Evolutionary conservation across 2,797 vertebrate genomes (phyloP).

Genomic region (Sebastes miniatus): DNA sequence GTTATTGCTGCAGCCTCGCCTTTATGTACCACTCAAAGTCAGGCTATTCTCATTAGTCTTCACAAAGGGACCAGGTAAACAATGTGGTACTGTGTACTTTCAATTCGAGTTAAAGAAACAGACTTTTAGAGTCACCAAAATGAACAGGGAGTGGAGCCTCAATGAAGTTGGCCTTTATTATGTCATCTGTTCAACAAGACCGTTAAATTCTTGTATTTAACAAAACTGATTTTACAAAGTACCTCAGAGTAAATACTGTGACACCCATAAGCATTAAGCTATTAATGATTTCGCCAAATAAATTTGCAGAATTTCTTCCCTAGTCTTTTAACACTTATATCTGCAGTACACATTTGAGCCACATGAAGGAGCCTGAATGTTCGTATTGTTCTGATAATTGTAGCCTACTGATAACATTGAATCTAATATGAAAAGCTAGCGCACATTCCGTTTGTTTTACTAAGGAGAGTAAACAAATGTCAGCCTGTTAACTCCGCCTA

Average conservation of each 20-base stretch:
- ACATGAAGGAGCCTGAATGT: too few relatives aligned
- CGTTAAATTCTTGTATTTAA: background rate
- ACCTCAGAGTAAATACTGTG: background rate
- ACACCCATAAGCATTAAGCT: background rate
- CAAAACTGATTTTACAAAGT: background rate
- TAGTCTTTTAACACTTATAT: too few relatives aligned
- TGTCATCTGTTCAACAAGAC: background rate
- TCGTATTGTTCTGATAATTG: too few relatives aligned
- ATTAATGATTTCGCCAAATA: too few relatives aligned
- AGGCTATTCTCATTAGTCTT: slow-evolving; percentile 21
- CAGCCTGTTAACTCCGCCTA: too few relatives aligned
- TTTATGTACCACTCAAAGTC: slow-evolving; percentile 23
- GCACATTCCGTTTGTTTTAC: too few relatives aligned
- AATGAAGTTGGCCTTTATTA: background rate
- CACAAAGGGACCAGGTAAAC: background rate
- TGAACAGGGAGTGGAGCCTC: background rate
- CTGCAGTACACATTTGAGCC: too few relatives aligned
- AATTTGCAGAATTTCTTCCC: too few relatives aligned
- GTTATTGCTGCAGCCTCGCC: background rate
- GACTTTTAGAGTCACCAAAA: background rate
- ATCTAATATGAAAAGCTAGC: too few relatives aligned
- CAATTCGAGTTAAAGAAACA: background rate
- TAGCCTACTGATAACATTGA: too few relatives aligned
- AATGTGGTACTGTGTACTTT: slow-evolving; percentile 10
- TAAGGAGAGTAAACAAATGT: too few relatives aligned